Percentiles rank a stretch among this genome's conserved stretches.
Evolutionary conservation across 1,140 invertebrate species (phyloP).

Genomic region (Hesperophylax magnus): DNA sequence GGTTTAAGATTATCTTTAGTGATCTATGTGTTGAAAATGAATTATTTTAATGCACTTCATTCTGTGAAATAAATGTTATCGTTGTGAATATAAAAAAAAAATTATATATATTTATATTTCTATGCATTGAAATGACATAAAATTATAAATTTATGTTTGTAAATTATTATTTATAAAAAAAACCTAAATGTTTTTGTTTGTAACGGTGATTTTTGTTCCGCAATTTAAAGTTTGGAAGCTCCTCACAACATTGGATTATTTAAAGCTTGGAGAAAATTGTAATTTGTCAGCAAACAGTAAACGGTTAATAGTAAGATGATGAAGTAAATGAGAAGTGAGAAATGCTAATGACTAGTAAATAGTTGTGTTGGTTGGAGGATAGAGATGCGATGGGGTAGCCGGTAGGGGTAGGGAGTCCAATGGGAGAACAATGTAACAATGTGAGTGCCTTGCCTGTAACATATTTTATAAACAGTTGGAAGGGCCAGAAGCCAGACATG

Average conservation of each 20-base stretch:
- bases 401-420: too few relatives aligned
- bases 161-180: conserved; percentile 28
- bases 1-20: conserved; percentile 15
- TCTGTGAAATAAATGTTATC: conserved; percentile 38
- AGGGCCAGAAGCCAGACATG: neutral
- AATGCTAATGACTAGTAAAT: neutral
- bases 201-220: neutral
- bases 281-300: too few relatives aligned
- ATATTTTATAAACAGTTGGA: conserved; percentile 30
- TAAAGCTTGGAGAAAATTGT: neutral
- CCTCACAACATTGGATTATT: neutral
- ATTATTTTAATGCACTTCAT: conserved; percentile 33
- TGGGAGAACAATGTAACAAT: neutral
- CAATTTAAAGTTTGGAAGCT: neutral
- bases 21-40: conserved; percentile 25
- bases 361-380: conserved; percentile 5
- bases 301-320: too few relatives aligned
- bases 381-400: neutral
- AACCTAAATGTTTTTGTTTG: conserved; percentile 10
- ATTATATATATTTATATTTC: conserved; percentile 30
- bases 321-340: neutral
- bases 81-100: conserved; percentile 35
- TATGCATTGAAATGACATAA: conserved; percentile 29
- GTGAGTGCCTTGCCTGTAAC: conserved; percentile 53
- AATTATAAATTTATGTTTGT: neutral